Conservation (phyloP, 2,113 vertebrate genomes). For the Nipponia nippon region DNA sequence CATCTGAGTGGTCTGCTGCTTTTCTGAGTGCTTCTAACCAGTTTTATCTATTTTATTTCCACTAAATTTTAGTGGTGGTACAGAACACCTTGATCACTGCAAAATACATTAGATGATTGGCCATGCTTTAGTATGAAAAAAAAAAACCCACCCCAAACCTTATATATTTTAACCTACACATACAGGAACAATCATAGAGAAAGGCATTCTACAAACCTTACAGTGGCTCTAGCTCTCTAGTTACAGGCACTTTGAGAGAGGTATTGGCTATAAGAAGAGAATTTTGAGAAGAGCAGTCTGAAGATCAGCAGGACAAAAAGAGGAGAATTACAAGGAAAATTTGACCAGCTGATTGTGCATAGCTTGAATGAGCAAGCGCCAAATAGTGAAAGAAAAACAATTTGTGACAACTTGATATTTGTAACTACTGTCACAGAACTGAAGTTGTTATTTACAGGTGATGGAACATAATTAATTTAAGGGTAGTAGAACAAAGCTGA, state of each 20-base stretch:
- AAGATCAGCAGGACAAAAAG: not conserved
- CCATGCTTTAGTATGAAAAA: not conserved
- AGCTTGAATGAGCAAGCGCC: not conserved
- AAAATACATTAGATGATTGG: not conserved
- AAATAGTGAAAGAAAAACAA: not conserved
- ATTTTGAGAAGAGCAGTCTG: not conserved
- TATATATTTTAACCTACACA: not conserved
- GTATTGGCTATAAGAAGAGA: not conserved
- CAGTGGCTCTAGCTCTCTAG: not conserved
- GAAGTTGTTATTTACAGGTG: not conserved
- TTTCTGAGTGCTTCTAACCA: not conserved
- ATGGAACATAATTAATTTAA: not conserved
- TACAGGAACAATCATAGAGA: not conserved
- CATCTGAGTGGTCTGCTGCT: not conserved
- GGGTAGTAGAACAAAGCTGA: not conserved
- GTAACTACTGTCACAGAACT: not conserved
- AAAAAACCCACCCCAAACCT: accelerated
- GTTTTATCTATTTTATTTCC: not conserved
- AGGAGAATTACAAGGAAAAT: not conserved
- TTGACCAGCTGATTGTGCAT: not conserved
- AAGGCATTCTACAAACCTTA: not conserved
- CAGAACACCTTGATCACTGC: not conserved
- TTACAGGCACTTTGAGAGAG: not conserved
- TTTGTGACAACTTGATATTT: not conserved
- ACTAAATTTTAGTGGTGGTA: not conserved